phyloP scores from a whole-genome alignment of 2,113 vertebrate species.

The Orthonyx spaldingii region DNA sequence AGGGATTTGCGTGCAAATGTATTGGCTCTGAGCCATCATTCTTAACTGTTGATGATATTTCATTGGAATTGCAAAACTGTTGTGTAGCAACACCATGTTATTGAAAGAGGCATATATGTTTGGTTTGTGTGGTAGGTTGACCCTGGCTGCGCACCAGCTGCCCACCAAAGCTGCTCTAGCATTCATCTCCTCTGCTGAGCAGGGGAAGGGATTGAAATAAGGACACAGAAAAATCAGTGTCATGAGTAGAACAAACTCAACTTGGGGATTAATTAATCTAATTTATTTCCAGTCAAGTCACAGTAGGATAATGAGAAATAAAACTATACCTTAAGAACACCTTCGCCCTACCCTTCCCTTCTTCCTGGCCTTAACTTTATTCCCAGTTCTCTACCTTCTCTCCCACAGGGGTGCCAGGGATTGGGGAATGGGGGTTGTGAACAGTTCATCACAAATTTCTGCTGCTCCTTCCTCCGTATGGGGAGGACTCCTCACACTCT shows the following conservation, averaged over 20 bases:
- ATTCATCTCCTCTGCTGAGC: background rate
- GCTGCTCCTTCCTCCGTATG: background rate
- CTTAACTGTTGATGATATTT: background rate
- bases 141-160: background rate
- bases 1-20: background rate
- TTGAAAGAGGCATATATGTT: background rate
- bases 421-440: background rate
- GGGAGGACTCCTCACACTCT: background rate
- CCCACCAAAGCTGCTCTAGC: background rate
- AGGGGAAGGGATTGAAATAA: background rate
- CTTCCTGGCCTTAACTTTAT: background rate
- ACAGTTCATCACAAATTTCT: background rate
- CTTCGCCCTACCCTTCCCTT: background rate
- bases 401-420: background rate
- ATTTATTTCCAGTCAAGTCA: background rate
- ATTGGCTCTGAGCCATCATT: background rate
- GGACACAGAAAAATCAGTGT: background rate
- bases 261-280: background rate
- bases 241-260: background rate
- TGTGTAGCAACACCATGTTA: slow-evolving; percentile 1
- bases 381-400: background rate
- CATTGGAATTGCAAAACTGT: slow-evolving; percentile 9
- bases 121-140: background rate
- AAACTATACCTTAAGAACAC: background rate
- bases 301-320: background rate